phyloP scores from a whole-genome alignment of 2,113 vertebrate species.

The Phrynosoma platyrhinos region DNA sequence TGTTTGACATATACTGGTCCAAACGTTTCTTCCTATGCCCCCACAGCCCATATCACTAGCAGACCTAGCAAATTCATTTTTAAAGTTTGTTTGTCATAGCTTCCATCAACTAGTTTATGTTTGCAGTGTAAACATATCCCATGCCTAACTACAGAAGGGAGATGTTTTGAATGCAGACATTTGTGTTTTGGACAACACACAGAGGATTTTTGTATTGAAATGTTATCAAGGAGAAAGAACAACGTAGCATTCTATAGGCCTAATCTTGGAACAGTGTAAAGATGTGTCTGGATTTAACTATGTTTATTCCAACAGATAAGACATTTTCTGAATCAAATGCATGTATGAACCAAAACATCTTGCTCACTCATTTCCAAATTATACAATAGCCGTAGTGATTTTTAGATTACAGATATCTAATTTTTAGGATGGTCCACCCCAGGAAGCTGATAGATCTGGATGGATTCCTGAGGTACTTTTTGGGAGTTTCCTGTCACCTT shows the following conservation, averaged over 20 bases:
- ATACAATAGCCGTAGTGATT: neutral
- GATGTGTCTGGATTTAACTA: neutral
- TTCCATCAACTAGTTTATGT: slow-evolving; percentile 2
- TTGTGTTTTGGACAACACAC: neutral
- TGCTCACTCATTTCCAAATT: neutral
- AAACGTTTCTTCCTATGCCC: neutral
- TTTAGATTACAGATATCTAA: neutral
- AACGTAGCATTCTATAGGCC: neutral
- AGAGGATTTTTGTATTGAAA: neutral
- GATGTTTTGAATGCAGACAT: slow-evolving; percentile 21
- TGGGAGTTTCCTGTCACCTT: too few species aligned
- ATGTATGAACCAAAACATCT: neutral
- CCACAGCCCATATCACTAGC: neutral
- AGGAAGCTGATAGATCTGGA: too few species aligned
- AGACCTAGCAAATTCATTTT: neutral
- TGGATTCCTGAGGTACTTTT: too few species aligned
- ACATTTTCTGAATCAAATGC: neutral
- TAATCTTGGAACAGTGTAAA: neutral
- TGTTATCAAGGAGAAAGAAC: neutral
- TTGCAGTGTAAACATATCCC: neutral
- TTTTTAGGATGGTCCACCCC: too few species aligned
- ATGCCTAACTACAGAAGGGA: neutral
- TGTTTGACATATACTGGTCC: neutral
- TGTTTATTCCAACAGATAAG: neutral
- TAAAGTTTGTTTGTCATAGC: neutral